These are phyloP conservation scores for Leptopilina syphax DNA, from an alignment of 2,888 invertebrate species.

Conservation along the genomic window DNA sequence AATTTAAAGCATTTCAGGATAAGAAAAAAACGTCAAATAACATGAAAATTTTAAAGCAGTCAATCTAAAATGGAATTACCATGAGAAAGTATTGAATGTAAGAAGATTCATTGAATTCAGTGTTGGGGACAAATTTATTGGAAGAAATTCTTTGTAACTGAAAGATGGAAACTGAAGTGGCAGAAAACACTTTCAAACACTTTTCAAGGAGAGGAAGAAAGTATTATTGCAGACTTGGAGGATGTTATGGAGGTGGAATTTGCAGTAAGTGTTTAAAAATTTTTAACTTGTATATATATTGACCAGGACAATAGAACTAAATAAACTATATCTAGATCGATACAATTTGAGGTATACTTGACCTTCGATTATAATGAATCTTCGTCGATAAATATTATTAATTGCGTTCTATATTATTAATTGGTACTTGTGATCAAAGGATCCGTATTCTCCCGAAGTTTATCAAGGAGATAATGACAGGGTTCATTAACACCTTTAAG, in stretches of 20 bases:
- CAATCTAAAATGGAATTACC: neutral
- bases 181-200: neutral
- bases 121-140: neutral
- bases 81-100: neutral
- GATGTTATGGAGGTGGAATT: slow-evolving; percentile 11
- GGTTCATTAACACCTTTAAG: too few relatives aligned
- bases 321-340: neutral
- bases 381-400: neutral
- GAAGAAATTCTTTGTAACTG: slow-evolving; percentile 9
- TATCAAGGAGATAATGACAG: too few relatives aligned
- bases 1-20: too few relatives aligned
- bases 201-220: neutral
- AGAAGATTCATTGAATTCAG: slow-evolving; percentile 4
- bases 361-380: neutral
- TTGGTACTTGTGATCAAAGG: too few relatives aligned
- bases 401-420: too few relatives aligned
- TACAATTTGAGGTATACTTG: neutral
- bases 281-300: neutral
- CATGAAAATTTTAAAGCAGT: neutral
- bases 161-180: neutral
- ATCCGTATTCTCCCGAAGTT: too few relatives aligned
- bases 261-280: slow-evolving; percentile 29
- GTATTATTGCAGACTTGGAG: slow-evolving; percentile 2
- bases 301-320: neutral
- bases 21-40: neutral